Evolutionary conservation across 1,140 invertebrate species (phyloP), one percentile per base, ranked within the genome.

Genomic region (Microplitis mediator): DNA sequence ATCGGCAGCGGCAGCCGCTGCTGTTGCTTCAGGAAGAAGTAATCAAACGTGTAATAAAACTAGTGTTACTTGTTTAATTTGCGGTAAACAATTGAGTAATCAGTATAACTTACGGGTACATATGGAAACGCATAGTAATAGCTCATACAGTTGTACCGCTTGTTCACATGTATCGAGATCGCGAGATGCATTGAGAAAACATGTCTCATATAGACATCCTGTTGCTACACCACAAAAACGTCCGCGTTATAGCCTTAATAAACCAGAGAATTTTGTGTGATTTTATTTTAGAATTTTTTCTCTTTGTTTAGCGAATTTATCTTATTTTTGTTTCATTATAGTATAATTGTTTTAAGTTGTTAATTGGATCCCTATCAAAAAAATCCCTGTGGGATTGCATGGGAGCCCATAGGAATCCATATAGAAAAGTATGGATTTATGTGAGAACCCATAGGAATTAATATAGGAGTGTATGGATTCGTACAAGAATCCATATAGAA

Each of bases 101-200:
- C 94, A 95, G 82, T 96, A 96, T 85, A 96, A 96, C 85, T 86
- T 96, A 77, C 89, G 94, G 58, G 94, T 96, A 74, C 95, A 96
- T 80, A 92, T 96, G 90, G 95, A 96, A 81, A 95, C 94, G 13
- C 94, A 95, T 81, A 93, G 94, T 78, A 94, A 95, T 77, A 91
- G 93, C 71, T 91, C 92, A 68, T 92, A 90, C 82, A 94, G 94
- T 23, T 96, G 95, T 81, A 90, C 92, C 64, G 92, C 94, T 0
- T 96, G 94, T 86, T 91, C 90, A 23, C 95, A 95, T 80, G 94
- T 95, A 14, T 95, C 94, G 50, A 89, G 94, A 70, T 95, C 94
- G 63, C 89, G 95, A 74, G 95, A 96, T 83, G 95, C 95, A 13
- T 85, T 96, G 50, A 88, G 95, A 63, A 96, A 96, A 83, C 95